Conservation (phyloP, 2,888 invertebrate species). For the Lepidocyrtinus sp. region DNA sequence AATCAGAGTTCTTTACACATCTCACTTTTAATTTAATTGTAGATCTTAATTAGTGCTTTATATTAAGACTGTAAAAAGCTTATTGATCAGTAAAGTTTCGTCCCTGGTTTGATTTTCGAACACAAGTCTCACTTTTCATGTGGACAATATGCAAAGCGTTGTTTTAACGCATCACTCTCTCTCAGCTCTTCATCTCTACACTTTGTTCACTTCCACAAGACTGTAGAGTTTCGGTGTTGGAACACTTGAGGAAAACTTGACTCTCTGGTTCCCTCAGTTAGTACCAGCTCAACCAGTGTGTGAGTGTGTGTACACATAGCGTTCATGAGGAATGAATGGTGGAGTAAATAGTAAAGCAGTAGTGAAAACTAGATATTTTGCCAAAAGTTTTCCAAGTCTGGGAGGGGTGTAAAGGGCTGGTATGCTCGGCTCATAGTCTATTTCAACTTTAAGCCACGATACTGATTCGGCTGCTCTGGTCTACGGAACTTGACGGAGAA, state of each 20-base stretch:
- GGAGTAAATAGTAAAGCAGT: conserved; percentile 41
- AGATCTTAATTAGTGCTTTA: too few relatives aligned
- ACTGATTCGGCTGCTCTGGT: conserved; percentile 54
- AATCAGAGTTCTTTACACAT: too few relatives aligned
- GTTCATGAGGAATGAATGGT: conserved; percentile 35
- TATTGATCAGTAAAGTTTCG: too few relatives aligned
- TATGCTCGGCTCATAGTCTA: conserved; percentile 45
- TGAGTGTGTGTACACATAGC: conserved; percentile 6
- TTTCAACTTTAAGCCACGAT: conserved; percentile 26
- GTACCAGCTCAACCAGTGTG: conserved; percentile 27
- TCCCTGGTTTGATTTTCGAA: too few relatives aligned
- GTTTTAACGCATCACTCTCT: too few relatives aligned
- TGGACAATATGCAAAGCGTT: too few relatives aligned
- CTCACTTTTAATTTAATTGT: too few relatives aligned
- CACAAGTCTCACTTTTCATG: too few relatives aligned
- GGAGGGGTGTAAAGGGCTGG: conserved; percentile 56
- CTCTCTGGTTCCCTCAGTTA: conserved; percentile 40
- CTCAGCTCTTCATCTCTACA: conserved; percentile 29
- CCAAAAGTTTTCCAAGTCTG: conserved; percentile 21
- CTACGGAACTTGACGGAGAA: conserved; percentile 60
- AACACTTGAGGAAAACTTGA: conserved; percentile 55
- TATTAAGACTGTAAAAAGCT: too few relatives aligned
- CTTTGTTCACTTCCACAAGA: conserved; percentile 41
- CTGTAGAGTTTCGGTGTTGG: conserved; percentile 31
- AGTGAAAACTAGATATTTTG: conserved; percentile 2